A percentile compares a stretch with the other conserved stretches of the same genome.
Conservation (phyloP, 2,113 vertebrate genomes). For the Paratilapia polleni region DNA sequence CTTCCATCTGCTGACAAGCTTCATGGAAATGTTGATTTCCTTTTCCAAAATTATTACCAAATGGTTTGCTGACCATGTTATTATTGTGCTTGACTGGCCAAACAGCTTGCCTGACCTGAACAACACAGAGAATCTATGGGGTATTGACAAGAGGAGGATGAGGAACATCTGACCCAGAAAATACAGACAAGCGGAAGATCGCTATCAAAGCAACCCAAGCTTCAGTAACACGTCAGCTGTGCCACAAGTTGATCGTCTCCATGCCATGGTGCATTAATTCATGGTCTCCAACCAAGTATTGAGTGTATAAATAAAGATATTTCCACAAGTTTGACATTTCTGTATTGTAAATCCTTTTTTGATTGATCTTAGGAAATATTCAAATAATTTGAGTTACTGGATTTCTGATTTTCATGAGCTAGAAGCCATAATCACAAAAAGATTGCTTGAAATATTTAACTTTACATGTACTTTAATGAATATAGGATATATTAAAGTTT, state of each 20-base stretch:
- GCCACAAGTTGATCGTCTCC: not conserved
- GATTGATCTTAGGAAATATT: too few relatives aligned
- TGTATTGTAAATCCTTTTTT: not conserved
- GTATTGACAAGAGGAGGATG: not conserved
- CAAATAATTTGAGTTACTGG: too few relatives aligned
- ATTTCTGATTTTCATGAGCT: not conserved
- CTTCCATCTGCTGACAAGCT: not conserved
- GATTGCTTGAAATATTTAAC: too few relatives aligned
- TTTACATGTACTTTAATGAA: not conserved
- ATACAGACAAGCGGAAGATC: not conserved
- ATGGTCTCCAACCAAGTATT: not conserved
- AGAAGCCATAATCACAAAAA: not conserved
- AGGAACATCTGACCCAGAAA: not conserved
- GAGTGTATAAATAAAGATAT: not conserved
- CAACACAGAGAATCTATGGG: not conserved
- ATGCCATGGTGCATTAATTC: not conserved
- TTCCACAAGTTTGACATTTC: not conserved
- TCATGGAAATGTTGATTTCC: not conserved
- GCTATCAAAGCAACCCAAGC: not conserved
- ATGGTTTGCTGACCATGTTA: not conserved
- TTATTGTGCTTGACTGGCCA: not conserved
- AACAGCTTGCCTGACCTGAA: not conserved
- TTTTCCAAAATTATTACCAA: not conserved
- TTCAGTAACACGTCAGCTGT: not conserved
- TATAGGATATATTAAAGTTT: not conserved